Evolutionary conservation across 2,113 vertebrate genomes (phyloP).

Genomic region (Mellivora capensis): DNA sequence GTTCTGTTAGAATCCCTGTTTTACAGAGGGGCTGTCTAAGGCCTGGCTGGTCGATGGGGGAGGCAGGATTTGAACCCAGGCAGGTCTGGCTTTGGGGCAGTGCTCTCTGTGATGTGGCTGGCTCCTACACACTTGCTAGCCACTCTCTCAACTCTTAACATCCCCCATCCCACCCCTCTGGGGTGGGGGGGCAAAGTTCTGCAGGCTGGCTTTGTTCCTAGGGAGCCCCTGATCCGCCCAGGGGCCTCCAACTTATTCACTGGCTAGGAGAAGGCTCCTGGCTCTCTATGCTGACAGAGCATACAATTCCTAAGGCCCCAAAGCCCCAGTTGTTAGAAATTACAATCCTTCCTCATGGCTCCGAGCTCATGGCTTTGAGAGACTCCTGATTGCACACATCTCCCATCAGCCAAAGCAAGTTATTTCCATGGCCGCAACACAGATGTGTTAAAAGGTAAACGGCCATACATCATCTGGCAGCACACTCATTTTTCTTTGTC

Average conservation of each 20-base stretch:
- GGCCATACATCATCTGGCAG: not conserved
- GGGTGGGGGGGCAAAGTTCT: too few species aligned
- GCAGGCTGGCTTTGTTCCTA: not conserved
- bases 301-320: not conserved
- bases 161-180: not conserved
- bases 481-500: constrained; percentile 54
- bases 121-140: not conserved
- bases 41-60: not conserved
- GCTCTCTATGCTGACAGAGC: not conserved
- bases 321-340: not conserved
- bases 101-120: not conserved
- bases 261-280: not conserved
- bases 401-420: not conserved
- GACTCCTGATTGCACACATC: not conserved
- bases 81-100: not conserved
- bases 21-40: not conserved
- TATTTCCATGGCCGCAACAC: not conserved
- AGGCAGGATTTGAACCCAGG: not conserved
- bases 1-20: not conserved
- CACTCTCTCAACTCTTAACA: not conserved
- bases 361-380: not conserved
- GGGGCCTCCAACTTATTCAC: not conserved
- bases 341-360: not conserved
- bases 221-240: not conserved
- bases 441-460: constrained; percentile 39